These are phyloP conservation scores for Odocoileus virginianus DNA, from an alignment of 2,113 vertebrate species.

Conservation along the genomic window DNA sequence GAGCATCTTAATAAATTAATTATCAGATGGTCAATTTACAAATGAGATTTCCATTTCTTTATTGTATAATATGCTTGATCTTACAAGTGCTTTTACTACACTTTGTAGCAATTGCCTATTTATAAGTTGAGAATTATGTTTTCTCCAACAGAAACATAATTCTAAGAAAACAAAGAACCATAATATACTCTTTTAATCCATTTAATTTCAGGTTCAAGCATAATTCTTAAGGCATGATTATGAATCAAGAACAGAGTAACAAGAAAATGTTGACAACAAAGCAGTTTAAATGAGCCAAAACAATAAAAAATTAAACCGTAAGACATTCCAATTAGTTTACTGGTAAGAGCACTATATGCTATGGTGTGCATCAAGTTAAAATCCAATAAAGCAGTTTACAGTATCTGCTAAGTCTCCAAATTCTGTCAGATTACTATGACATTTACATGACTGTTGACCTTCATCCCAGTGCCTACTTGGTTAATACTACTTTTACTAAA, in stretches of 20 bases:
- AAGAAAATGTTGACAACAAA: background rate
- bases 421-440: background rate
- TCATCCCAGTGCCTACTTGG: background rate
- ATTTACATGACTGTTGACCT: background rate
- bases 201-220: background rate
- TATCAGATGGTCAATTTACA: background rate
- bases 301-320: background rate
- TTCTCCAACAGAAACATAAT: background rate
- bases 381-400: background rate
- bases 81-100: background rate
- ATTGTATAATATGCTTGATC: background rate
- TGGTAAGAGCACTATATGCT: background rate
- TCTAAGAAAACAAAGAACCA: background rate
- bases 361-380: background rate
- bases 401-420: background rate
- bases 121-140: background rate
- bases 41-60: background rate
- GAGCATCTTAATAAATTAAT: background rate
- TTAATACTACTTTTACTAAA: background rate
- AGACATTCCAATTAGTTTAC: background rate
- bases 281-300: background rate
- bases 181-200: background rate
- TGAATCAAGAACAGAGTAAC: background rate
- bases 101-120: background rate
- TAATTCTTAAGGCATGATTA: background rate